phyloP scores from a whole-genome alignment of 2,888 invertebrate species.

The Phalangium opilio region DNA sequence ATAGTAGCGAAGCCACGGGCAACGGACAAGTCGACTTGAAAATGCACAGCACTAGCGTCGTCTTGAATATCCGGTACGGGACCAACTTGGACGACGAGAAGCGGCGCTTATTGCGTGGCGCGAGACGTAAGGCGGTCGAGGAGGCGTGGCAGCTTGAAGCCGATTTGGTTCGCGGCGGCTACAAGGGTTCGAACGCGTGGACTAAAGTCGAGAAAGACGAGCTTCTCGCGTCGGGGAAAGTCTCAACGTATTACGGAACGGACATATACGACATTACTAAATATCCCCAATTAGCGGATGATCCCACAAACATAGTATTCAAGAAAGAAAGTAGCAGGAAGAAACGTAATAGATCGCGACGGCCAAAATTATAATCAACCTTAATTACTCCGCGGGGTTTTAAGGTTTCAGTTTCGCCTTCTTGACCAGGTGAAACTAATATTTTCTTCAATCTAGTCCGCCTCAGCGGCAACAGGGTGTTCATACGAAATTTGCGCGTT shows the following conservation, averaged over 20 bases:
- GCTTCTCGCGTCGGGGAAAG: slow-evolving; percentile 67
- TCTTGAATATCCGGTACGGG: slow-evolving; percentile 82
- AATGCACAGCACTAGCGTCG: slow-evolving; percentile 80
- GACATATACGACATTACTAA: slow-evolving; percentile 77
- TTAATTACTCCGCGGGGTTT: slow-evolving; percentile 1
- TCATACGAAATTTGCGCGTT: too few species aligned
- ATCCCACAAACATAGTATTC: slow-evolving; percentile 84
- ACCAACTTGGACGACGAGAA: slow-evolving; percentile 74
- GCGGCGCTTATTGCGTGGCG: slow-evolving; percentile 70
- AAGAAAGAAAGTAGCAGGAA: slow-evolving; percentile 34
- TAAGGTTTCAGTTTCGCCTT: not conserved
- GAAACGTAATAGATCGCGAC: slow-evolving; percentile 15
- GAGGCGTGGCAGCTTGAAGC: slow-evolving; percentile 88
- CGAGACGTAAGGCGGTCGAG: slow-evolving; percentile 65
- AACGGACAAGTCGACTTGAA: slow-evolving; percentile 45
- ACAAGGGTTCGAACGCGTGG: slow-evolving; percentile 51
- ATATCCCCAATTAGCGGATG: slow-evolving; percentile 83
- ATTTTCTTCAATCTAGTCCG: too few species aligned
- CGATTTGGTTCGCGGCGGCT: slow-evolving; percentile 41
- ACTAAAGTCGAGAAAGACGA: slow-evolving; percentile 84
- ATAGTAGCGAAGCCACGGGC: slow-evolving; percentile 14
- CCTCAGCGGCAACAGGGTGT: too few species aligned
- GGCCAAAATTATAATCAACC: slow-evolving; percentile 13
- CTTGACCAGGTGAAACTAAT: too few species aligned
- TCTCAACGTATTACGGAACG: slow-evolving; percentile 80